Conservation (phyloP, 2,888 invertebrate species). For the Hirtodrosophila cameraria region DNA sequence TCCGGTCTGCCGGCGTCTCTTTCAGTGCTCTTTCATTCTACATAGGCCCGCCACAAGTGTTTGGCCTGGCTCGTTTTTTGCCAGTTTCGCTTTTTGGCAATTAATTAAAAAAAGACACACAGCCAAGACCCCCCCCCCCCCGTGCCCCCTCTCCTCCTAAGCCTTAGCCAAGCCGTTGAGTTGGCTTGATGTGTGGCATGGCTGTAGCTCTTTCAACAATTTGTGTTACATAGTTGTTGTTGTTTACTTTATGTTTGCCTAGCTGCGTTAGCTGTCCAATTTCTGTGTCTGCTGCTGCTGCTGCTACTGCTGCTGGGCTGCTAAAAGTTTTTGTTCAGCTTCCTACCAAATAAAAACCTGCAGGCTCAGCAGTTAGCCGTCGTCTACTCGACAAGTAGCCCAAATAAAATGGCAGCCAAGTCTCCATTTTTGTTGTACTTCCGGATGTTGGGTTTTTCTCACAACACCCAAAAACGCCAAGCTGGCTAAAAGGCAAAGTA, state of each 20-base stretch:
- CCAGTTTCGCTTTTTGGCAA: slow-evolving; percentile 72
- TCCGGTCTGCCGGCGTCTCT: slow-evolving; percentile 54
- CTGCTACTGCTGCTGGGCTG: slow-evolving; percentile 41
- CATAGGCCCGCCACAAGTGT: slow-evolving; percentile 69
- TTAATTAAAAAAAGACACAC: slow-evolving; percentile 78
- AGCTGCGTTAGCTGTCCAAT: slow-evolving; percentile 66
- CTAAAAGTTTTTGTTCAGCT: slow-evolving; percentile 58
- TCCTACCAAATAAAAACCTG: slow-evolving; percentile 65
- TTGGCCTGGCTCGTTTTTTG: slow-evolving; percentile 61
- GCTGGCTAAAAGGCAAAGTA: background rate
- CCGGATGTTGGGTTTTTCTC: slow-evolving; percentile 19
- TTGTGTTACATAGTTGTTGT: slow-evolving; percentile 58
- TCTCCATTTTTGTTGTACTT: slow-evolving; percentile 44
- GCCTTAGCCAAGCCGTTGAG: slow-evolving; percentile 6
- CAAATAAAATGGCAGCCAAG: slow-evolving; percentile 47
- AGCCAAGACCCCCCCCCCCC: background rate
- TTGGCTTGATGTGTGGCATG: slow-evolving; percentile 31
- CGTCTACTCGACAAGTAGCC: slow-evolving; percentile 36
- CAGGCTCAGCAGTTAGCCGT: slow-evolving; percentile 60
- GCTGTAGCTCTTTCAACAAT: slow-evolving; percentile 68
- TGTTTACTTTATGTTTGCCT: slow-evolving; percentile 69
- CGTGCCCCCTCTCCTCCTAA: background rate
- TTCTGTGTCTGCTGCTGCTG: slow-evolving; percentile 48
- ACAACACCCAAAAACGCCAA: background rate
- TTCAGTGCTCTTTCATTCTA: background rate